phyloP scores from a whole-genome alignment of 2,113 vertebrate species.

The Elachura formosa region DNA sequence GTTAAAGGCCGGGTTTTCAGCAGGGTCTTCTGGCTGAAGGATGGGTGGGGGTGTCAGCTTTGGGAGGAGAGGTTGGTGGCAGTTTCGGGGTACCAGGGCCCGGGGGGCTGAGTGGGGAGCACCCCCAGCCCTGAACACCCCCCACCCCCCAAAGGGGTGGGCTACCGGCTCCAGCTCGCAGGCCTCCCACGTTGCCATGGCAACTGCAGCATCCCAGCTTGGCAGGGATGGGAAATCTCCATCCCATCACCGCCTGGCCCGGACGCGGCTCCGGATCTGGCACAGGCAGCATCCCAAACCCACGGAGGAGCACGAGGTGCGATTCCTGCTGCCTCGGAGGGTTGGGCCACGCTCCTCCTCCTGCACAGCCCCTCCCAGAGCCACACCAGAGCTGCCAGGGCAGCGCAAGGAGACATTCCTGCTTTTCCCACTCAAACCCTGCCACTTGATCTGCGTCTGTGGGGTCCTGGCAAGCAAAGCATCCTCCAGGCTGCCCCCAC shows the following conservation, averaged over 20 bases:
- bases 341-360: background rate
- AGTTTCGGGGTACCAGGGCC: background rate
- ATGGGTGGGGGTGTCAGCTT: background rate
- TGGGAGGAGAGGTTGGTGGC: background rate
- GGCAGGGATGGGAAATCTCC: background rate
- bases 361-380: background rate
- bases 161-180: background rate
- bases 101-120: background rate
- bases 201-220: slow-evolving; percentile 36
- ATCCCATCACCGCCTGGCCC: background rate
- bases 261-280: rapidly evolving
- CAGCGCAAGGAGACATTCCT: background rate
- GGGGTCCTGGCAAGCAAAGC: background rate
- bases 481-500: background rate
- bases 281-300: background rate
- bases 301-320: background rate
- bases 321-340: rapidly evolving
- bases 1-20: background rate
- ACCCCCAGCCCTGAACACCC: background rate
- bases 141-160: rapidly evolving
- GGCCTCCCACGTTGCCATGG: background rate
- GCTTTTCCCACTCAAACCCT: background rate
- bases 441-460: background rate
- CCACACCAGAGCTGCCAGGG: background rate
- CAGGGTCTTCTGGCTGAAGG: background rate